Conservation (phyloP, 2,797 vertebrate genomes). For the Phyllotis vaccarum region DNA sequence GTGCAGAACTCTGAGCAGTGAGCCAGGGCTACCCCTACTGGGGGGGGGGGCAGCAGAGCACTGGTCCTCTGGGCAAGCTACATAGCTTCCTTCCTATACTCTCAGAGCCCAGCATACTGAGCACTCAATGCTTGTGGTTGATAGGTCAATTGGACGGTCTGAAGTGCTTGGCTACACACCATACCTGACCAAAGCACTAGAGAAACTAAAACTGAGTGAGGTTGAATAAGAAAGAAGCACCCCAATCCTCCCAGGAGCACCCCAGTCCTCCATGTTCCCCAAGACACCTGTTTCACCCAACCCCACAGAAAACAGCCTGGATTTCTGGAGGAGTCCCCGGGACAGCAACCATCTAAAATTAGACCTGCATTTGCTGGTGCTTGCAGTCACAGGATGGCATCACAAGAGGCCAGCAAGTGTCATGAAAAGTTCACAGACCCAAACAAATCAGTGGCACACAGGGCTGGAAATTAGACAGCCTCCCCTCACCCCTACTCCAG, state of each 20-base stretch:
- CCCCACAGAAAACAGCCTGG: neutral
- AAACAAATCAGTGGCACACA: neutral
- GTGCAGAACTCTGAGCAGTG: fast-evolving
- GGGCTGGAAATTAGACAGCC: neutral
- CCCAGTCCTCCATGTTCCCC: neutral
- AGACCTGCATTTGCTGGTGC: neutral
- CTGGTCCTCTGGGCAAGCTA: neutral
- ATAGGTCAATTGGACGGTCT: fast-evolving
- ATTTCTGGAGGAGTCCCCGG: neutral
- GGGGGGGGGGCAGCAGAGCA: fast-evolving
- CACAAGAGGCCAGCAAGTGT: constrained; percentile 59
- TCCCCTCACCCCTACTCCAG: neutral
- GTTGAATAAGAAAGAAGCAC: too few relatives aligned
- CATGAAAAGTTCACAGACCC: neutral
- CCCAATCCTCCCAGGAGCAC: neutral
- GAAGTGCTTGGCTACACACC: neutral
- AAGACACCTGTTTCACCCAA: neutral
- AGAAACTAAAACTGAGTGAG: neutral
- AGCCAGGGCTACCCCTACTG: fast-evolving
- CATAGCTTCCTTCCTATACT: too few relatives aligned
- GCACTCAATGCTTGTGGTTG: fast-evolving
- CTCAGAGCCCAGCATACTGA: neutral
- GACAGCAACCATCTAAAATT: neutral
- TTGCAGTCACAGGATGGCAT: constrained; percentile 38
- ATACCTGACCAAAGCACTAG: neutral